phyloP scores from a whole-genome alignment of 1,140 invertebrate genomes.

The Drosophila equinoxialis region DNA sequence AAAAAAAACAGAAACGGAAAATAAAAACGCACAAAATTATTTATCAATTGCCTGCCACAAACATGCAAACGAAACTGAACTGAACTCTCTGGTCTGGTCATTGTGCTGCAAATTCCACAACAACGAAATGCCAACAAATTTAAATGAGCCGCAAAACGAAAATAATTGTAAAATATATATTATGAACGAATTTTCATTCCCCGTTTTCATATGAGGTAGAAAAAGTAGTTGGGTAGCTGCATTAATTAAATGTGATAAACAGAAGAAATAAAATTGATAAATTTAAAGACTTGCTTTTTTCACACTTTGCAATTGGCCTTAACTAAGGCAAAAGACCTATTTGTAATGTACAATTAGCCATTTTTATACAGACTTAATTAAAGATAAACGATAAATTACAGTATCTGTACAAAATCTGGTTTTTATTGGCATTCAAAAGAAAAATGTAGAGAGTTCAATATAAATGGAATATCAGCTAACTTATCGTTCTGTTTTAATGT shows the following conservation, averaged over 20 bases:
- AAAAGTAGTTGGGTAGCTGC: not conserved
- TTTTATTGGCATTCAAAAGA: not conserved
- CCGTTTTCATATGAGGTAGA: not conserved
- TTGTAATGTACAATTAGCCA: not conserved
- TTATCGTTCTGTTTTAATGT: too few species aligned
- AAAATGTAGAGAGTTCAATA: too few species aligned
- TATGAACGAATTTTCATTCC: constrained; percentile 5
- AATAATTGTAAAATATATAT: constrained; percentile 32
- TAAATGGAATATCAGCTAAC: too few species aligned
- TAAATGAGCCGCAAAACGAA: constrained; percentile 46
- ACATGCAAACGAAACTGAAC: constrained; percentile 15
- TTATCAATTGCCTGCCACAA: constrained; percentile 48
- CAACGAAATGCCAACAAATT: constrained; percentile 29
- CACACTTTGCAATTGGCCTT: too few species aligned
- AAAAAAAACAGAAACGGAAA: not conserved
- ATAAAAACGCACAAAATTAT: constrained; percentile 21
- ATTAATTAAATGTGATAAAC: constrained; percentile 3
- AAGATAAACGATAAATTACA: not conserved
- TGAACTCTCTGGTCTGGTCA: not conserved
- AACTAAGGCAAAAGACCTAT: not conserved
- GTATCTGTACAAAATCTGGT: not conserved
- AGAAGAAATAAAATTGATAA: not conserved
- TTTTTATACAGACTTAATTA: not conserved
- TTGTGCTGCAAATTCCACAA: constrained; percentile 9
- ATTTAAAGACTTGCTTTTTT: not conserved